Percentiles rank a stretch among this genome's conserved stretches.
Evolutionary conservation across 1,140 invertebrate species (phyloP).

Genomic region (Adoxophyes honmai): DNA sequence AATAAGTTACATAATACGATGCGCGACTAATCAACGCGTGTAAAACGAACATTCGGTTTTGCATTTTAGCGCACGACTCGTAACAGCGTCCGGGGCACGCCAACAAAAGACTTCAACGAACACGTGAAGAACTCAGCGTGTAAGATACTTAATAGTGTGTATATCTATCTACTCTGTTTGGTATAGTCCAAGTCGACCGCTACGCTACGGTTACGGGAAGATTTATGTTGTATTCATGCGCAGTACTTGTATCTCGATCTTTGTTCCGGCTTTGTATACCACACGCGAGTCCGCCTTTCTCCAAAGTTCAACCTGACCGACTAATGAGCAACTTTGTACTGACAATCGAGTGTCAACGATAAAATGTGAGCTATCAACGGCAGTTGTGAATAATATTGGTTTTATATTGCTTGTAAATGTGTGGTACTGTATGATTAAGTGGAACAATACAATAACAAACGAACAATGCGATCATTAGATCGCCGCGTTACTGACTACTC

Average conservation of each 20-base stretch:
- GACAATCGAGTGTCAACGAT: conserved; percentile 6
- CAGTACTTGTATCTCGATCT: conserved; percentile 8
- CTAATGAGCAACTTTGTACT: conserved; percentile 20
- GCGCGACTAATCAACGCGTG: conserved; percentile 2
- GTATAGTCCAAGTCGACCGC: not conserved
- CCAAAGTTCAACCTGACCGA: conserved; percentile 47
- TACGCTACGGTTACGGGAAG: not conserved
- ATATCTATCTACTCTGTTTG: too few species aligned
- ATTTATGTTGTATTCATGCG: conserved; percentile 12
- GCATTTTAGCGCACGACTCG: conserved; percentile 9
- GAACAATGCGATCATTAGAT: too few species aligned
- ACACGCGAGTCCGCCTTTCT: conserved; percentile 40
- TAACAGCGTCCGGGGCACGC: conserved; percentile 9
- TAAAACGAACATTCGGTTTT: conserved; percentile 2
- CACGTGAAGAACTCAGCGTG: conserved; percentile 27
- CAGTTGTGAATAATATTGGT: not conserved
- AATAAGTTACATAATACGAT: conserved; percentile 7
- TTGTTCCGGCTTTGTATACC: conserved; percentile 12
- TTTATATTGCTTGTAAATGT: not conserved
- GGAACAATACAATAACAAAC: too few species aligned
- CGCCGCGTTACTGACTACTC: too few species aligned
- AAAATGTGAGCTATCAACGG: not conserved
- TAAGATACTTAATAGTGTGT: too few species aligned
- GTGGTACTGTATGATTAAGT: too few species aligned
- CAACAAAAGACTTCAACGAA: conserved; percentile 52